A percentile compares a stretch with the other conserved stretches of the same genome.
Evolutionary conservation across 2,888 invertebrate species (phyloP).

Genomic region (Ernsta delagoae): DNA sequence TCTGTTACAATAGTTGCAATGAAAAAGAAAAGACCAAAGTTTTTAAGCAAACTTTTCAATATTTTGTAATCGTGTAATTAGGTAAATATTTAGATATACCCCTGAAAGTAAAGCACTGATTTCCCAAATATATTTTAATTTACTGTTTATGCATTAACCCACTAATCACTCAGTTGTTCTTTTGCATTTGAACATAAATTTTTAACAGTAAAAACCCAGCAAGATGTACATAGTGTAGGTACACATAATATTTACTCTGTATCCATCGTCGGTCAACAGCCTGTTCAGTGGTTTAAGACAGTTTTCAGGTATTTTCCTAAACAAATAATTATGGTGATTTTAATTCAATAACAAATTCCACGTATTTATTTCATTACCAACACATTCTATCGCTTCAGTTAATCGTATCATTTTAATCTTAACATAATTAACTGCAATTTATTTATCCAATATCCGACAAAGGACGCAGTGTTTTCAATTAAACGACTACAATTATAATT

Average conservation of each 20-base stretch:
- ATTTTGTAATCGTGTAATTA: too few species aligned
- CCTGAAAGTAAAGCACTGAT: too few species aligned
- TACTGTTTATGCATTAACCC: too few species aligned
- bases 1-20: too few species aligned
- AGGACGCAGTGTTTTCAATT: constrained; percentile 41
- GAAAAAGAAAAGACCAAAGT: too few species aligned
- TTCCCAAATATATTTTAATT: too few species aligned
- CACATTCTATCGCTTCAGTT: background rate
- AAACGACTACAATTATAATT: constrained; percentile 12
- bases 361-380: background rate
- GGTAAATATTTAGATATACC: too few species aligned
- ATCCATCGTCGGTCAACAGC: constrained; percentile 32
- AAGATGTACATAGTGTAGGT: background rate
- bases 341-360: background rate
- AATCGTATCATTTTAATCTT: background rate
- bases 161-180: too few species aligned
- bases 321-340: background rate
- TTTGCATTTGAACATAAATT: background rate
- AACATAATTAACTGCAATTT: background rate
- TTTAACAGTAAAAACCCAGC: background rate
- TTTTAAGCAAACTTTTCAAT: too few species aligned
- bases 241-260: constrained; percentile 24
- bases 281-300: background rate
- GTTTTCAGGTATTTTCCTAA: background rate
- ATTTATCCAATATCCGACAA: constrained; percentile 38